Conservation (phyloP, 2,113 vertebrate species). For the Pao palembangensis region DNA sequence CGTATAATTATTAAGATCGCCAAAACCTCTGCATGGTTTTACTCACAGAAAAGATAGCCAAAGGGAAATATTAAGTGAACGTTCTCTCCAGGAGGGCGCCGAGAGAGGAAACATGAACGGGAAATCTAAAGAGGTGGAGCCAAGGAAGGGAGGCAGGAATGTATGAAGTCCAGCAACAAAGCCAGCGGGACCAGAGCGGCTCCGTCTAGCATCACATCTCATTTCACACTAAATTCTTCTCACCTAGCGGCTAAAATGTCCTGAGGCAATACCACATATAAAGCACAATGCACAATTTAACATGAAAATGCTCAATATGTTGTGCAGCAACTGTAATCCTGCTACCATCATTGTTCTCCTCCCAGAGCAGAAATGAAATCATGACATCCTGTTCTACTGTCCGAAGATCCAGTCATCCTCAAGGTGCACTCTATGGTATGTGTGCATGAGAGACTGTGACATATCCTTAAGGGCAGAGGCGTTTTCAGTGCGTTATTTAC, state of each 20-base stretch:
- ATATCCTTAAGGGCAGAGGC: too few species aligned
- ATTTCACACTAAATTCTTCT: slow-evolving; percentile 55
- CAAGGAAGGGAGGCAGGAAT: slow-evolving; percentile 22
- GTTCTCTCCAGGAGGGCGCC: slow-evolving; percentile 7
- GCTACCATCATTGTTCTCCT: too few species aligned
- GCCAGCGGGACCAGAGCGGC: slow-evolving; percentile 52
- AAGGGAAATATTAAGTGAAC: slow-evolving; percentile 26
- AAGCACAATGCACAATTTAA: slow-evolving; percentile 19
- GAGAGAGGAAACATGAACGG: slow-evolving; percentile 1
- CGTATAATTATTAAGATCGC: slow-evolving; percentile 52
- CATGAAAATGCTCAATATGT: not conserved
- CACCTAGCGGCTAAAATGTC: slow-evolving; percentile 37
- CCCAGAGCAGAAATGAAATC: too few species aligned
- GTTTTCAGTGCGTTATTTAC: too few species aligned
- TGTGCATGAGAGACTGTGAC: too few species aligned
- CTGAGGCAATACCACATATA: slow-evolving; percentile 19
- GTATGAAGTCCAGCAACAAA: slow-evolving; percentile 30
- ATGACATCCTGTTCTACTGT: too few species aligned
- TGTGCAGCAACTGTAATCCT: not conserved
- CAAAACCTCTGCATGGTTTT: slow-evolving; percentile 46
- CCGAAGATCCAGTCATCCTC: too few species aligned
- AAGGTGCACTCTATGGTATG: too few species aligned
- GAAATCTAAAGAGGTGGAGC: slow-evolving; percentile 6
- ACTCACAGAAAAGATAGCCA: slow-evolving; percentile 33
- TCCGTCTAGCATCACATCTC: slow-evolving; percentile 48